These are phyloP conservation scores for Sebastes nivosus DNA, from an alignment of 2,797 vertebrate genomes.

Conservation along the genomic window DNA sequence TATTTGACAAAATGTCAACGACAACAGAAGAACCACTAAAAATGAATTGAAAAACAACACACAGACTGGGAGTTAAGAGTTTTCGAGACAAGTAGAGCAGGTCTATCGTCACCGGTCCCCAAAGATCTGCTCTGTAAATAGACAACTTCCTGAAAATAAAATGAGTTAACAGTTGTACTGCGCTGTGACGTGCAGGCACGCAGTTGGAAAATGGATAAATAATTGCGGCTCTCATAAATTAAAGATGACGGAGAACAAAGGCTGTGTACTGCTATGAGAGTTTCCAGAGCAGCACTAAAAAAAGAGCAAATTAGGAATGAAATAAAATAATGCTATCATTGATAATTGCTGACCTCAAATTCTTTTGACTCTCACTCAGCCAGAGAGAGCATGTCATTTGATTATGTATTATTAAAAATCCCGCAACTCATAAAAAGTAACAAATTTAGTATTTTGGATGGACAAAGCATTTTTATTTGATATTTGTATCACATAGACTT, in stretches of 20 bases:
- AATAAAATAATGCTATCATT: slow-evolving; percentile 28
- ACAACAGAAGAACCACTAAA: neutral
- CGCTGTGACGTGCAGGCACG: slow-evolving; percentile 1
- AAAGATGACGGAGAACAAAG: slow-evolving; percentile 67
- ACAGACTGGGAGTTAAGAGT: neutral
- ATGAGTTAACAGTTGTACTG: neutral
- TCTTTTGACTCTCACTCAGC: neutral
- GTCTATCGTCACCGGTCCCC: slow-evolving; percentile 44
- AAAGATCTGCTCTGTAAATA: slow-evolving; percentile 44
- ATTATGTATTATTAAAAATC: neutral
- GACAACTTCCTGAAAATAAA: slow-evolving; percentile 42
- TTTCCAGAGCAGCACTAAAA: slow-evolving; percentile 34
- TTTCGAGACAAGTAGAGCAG: slow-evolving; percentile 1
- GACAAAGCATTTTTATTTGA: neutral
- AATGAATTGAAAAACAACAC: neutral
- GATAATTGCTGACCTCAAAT: slow-evolving; percentile 25
- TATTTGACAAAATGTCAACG: neutral
- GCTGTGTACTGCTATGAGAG: slow-evolving; percentile 30
- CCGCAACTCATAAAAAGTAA: neutral
- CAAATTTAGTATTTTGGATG: neutral
- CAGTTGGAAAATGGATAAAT: slow-evolving; percentile 51
- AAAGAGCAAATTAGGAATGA: slow-evolving; percentile 34
- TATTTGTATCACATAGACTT: neutral
- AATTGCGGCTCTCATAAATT: slow-evolving; percentile 59
- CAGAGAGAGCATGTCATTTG: neutral